phyloP scores from a whole-genome alignment of 2,888 invertebrate species.

The Sicus ferrugineus region DNA sequence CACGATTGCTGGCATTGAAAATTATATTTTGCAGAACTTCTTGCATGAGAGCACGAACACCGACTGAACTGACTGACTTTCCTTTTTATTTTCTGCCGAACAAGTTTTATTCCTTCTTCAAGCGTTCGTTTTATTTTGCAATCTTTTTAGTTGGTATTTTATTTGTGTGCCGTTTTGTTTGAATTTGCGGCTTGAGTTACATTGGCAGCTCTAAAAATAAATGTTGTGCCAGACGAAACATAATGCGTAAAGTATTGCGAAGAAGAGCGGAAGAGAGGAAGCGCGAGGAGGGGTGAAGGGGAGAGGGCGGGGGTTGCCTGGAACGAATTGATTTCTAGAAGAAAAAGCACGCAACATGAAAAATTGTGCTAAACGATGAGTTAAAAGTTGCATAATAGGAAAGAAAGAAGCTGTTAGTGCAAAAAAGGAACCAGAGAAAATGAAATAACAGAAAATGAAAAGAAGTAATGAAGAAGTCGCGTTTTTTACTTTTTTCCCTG shows the following conservation, averaged over 20 bases:
- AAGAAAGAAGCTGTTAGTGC: background rate
- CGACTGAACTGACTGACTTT: background rate
- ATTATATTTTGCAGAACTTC: slow-evolving; percentile 49
- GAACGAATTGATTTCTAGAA: background rate
- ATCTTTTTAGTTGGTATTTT: background rate
- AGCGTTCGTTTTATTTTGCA: background rate
- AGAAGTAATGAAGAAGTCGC: too few species aligned
- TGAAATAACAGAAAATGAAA: background rate
- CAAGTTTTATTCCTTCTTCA: background rate
- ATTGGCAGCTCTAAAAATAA: background rate
- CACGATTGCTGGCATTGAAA: slow-evolving; percentile 47
- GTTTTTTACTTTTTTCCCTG: too few species aligned
- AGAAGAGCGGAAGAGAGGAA: too few species aligned
- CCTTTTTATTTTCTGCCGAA: background rate
- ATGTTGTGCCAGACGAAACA: background rate
- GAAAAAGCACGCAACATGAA: background rate
- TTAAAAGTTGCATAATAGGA: background rate
- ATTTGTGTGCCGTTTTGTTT: slow-evolving; percentile 30
- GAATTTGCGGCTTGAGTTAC: slow-evolving; percentile 38
- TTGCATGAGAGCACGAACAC: background rate
- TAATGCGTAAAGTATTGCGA: background rate
- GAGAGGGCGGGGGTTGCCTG: background rate
- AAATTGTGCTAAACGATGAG: slow-evolving; percentile 14
- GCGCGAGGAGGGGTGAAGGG: background rate
- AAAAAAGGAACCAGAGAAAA: background rate